These are phyloP conservation scores for Euleptes europaea DNA, from an alignment of 2,113 vertebrate species.

Conservation along the genomic window DNA sequence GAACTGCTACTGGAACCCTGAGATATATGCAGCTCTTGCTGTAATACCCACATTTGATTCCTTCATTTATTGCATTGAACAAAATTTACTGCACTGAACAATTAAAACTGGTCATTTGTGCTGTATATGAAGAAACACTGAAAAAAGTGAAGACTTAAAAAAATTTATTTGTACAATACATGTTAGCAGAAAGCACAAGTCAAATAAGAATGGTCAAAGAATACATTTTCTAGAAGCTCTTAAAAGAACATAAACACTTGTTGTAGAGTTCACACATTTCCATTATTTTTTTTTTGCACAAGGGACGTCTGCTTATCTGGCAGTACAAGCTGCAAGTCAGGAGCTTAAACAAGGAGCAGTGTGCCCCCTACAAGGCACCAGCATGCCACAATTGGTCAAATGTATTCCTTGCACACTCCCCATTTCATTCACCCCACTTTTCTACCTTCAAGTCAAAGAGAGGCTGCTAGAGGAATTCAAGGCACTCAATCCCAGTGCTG, in stretches of 20 bases:
- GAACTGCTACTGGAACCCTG: neutral
- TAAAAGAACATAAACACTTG: conserved; percentile 57
- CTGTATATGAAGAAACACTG: conserved; percentile 28
- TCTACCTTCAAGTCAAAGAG: neutral
- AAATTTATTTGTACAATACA: conserved; percentile 66
- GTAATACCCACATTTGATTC: neutral
- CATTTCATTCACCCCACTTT: neutral
- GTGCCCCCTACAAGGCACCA: conserved; percentile 35
- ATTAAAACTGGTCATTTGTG: conserved; percentile 45
- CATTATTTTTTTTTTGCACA: conserved; percentile 56
- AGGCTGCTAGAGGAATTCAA: conserved; percentile 55
- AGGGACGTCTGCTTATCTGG: conserved; percentile 41
- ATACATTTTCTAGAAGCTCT: conserved; percentile 55
- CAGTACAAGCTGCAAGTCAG: conserved; percentile 40
- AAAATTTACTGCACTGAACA: neutral
- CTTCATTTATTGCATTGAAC: neutral
- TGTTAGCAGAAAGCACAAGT: conserved; percentile 67
- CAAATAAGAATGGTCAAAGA: conserved; percentile 61
- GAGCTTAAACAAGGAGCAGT: conserved; percentile 34
- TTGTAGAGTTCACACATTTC: conserved; percentile 48
- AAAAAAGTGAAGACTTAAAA: conserved; percentile 44
- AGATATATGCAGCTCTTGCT: too few species aligned
- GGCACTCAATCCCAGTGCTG: conserved; percentile 65
- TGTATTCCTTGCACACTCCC: conserved; percentile 1
- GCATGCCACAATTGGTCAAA: conserved; percentile 36